phyloP scores from a whole-genome alignment of 2,113 vertebrate species.

The Ornithorhynchus anatinus region DNA sequence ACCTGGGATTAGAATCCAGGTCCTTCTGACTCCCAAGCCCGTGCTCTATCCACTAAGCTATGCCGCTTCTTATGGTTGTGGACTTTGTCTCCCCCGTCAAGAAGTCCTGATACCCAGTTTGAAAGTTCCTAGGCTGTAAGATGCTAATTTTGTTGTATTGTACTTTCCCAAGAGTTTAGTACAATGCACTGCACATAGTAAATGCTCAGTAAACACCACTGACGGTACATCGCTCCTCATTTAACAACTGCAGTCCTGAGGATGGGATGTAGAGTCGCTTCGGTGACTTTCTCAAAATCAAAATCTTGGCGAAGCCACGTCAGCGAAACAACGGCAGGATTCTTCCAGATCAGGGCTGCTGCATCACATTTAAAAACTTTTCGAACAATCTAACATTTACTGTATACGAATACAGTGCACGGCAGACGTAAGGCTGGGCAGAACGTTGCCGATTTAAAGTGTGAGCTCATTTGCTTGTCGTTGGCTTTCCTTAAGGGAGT shows the following conservation, averaged over 20 bases:
- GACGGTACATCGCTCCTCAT: too few species aligned
- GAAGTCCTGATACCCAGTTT: background rate
- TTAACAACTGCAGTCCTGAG: too few species aligned
- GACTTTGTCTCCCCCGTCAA: background rate
- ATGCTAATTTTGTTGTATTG: too few species aligned
- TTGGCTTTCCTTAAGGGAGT: slow-evolving; percentile 27
- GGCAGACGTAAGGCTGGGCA: slow-evolving; percentile 33
- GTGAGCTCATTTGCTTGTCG: slow-evolving; percentile 41
- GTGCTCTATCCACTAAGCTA: too few species aligned
- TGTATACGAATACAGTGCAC: slow-evolving; percentile 24
- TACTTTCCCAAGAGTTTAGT: too few species aligned
- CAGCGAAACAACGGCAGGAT: background rate
- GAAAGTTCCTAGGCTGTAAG: too few species aligned
- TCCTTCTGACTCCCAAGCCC: too few species aligned
- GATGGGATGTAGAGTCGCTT: background rate
- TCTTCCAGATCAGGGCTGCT: background rate
- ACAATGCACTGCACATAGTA: too few species aligned
- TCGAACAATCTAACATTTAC: slow-evolving; percentile 8
- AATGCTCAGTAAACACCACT: too few species aligned
- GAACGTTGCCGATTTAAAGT: slow-evolving; percentile 37
- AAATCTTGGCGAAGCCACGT: background rate
- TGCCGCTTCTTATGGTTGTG: too few species aligned
- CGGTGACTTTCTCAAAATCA: background rate
- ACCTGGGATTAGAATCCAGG: too few species aligned
- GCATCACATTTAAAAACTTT: slow-evolving; percentile 18